Evolutionary conservation across 2,888 invertebrate genomes (phyloP), one percentile per base, ranked within the genome.

Genomic region (Malthinus flaveolus): DNA sequence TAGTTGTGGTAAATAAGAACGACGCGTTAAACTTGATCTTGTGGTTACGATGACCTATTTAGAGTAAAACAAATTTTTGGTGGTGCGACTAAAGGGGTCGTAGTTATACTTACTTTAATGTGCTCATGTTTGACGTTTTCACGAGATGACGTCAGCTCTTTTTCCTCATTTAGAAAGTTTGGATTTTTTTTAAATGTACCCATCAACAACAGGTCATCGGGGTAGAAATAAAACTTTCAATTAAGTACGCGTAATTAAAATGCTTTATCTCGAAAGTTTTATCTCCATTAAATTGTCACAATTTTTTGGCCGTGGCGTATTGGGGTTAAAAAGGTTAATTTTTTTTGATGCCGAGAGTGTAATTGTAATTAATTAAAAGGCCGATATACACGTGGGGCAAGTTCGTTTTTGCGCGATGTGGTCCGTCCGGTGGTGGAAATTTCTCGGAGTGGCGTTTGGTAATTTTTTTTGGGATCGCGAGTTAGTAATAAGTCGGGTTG

Each of bases 401-500:
- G 12, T n/a, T 42, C 15, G 12, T 42, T 15, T 23, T 23, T 15
- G 35, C 9, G 35, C 1, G n/a, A n/a, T n/a, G n/a, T n/a, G n/a
- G n/a, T n/a, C n/a, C n/a, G 39, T n/a, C n/a, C 15, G 39, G 23
- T 42, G 39, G 39, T 23, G 6, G 23, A 42, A 15, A 42, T n/a
- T 42, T 39, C 15, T 15, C 13, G 13, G n/a, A 2, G 15, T 12
- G 39, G n/a, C 39, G 10, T 12, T n/a, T 8, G 13, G 39, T 13
- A 4, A 9, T 13, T 15, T 15, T n/a, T 12, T 13, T 42, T 42
- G 23, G n/a, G 39, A 42, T 10, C 13, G 9, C 13, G 39, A 6
- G 39, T n/a, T n/a, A n/a, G n/a, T n/a, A n/a, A n/a, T n/a, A n/a
- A 35, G 46, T 36, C 46, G 44, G 36, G 36, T 45, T 52, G 52